phyloP scores from a whole-genome alignment of 2,113 vertebrate species.

The Rhadina sibilatrix region DNA sequence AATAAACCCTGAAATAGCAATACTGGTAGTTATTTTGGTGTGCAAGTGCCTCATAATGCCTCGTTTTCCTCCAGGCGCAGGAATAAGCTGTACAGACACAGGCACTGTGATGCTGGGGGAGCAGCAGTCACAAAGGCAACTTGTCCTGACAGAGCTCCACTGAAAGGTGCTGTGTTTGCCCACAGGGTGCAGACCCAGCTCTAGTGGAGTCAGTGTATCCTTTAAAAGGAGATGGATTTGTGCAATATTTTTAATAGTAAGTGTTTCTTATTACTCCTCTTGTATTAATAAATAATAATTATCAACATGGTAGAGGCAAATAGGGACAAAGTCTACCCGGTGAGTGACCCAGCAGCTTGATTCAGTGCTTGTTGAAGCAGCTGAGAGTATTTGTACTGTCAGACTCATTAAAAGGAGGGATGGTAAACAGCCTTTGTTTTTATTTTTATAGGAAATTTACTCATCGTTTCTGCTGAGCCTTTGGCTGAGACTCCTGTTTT shows the following conservation, averaged over 20 bases:
- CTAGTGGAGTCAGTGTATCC: not conserved
- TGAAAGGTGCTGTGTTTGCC: not conserved
- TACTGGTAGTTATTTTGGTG: not conserved
- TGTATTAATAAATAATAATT: not conserved
- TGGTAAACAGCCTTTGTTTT: not conserved
- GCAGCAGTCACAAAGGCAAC: not conserved
- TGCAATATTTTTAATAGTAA: not conserved
- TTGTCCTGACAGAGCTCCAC: not conserved
- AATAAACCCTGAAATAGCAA: constrained; percentile 4
- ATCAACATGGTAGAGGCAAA: not conserved
- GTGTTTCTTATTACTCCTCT: not conserved
- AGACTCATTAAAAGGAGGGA: not conserved
- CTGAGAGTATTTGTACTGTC: not conserved
- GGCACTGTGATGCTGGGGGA: not conserved
- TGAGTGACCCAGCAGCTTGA: not conserved
- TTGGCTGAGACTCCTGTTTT: not conserved
- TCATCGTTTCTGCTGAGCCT: not conserved
- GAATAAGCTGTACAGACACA: not conserved
- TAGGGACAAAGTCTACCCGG: not conserved
- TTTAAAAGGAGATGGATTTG: not conserved
- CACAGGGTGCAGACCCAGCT: not conserved
- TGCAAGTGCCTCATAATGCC: not conserved
- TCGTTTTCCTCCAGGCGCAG: not conserved
- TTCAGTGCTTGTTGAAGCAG: not conserved
- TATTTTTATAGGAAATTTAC: not conserved